Base-by-base conservation (phyloP, 2,797 vertebrate genomes). In the Harpagifer antarcticus region DNA sequence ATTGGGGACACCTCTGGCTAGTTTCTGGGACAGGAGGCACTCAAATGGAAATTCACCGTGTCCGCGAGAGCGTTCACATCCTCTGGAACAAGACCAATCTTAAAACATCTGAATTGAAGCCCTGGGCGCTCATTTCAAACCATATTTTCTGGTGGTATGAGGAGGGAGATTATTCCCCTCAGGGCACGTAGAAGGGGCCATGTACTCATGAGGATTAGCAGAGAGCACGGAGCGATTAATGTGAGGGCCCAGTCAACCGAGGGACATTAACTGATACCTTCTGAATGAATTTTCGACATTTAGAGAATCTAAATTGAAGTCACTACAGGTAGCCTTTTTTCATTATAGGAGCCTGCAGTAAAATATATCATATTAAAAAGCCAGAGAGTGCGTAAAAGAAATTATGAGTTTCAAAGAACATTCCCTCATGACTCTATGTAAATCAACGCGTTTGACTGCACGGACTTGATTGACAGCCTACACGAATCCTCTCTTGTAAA, bases 21-120 rank as follows among this genome's bases (percentile, higher is more conserved):
- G 88, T 94, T 95, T 95, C 93, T 94, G 92, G 94, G 92, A 95
- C 93, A 89, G 84, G 79, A 93, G 78, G 87, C 88, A 78, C 86
- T 94, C 87, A 91, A 90, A 91, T 88, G 89, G 81, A 94, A 95
- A 94, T 93, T 77, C 60, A 27, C 74, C 53, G 79, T 81, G 86
- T 82, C 81, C 77, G 81, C 33, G 64, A 77, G 81, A 78, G 68
- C 67, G 66, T 82, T 83, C 84, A 83, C 74, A 81, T 87, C 83
- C 83, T 78, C 78, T 90, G 87, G 88, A 94, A 89, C 87, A 91
- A 89, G 75, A 86, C 86, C 88, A 90, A 89, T 89, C 86, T 90
- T 69, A 54, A 86, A 79, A 66, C 78, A 76, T 89, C 85, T 83
- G 84, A 93, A 89, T 89, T 86, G 84, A 80, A 79, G 81, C 89